Percentiles rank a stretch among this genome's conserved stretches.
These are phyloP conservation scores for Xestia rhomboidea DNA, from an alignment of 2,888 invertebrate species.

Conservation along the genomic window DNA sequence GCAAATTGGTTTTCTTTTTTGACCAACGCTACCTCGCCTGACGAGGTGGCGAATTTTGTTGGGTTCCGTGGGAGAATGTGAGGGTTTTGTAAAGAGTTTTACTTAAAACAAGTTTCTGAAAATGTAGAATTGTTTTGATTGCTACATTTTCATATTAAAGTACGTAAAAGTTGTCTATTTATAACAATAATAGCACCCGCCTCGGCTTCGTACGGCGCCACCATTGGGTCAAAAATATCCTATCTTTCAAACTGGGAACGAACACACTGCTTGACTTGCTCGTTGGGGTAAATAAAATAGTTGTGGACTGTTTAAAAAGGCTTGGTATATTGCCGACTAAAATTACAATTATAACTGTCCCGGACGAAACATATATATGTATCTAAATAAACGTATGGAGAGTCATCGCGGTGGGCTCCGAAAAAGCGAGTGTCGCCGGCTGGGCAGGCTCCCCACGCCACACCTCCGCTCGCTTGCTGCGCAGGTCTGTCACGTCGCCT, in stretches of 20 bases:
- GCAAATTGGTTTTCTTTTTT: constrained; percentile 91
- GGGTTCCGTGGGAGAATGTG: constrained; percentile 67
- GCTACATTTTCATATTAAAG: background rate
- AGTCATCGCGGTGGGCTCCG: no score
- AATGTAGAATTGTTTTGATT: background rate
- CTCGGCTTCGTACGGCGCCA: background rate
- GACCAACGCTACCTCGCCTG: constrained; percentile 82
- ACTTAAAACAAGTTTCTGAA: background rate
- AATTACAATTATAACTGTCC: no score
- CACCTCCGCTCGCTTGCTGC: no score
- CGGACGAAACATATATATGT: no score
- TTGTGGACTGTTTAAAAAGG: no score
- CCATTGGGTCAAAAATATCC: background rate
- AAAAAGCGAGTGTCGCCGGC: no score
- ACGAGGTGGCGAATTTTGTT: constrained; percentile 83
- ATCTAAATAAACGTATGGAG: no score
- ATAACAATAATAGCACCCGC: background rate
- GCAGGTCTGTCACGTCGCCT: no score
- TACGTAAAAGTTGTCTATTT: background rate
- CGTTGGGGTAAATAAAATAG: no score
- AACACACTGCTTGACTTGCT: no score
- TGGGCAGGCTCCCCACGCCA: no score
- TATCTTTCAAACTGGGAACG: background rate
- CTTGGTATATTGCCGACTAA: no score
- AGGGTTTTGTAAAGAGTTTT: constrained; percentile 10